Percentiles rank a stretch among this genome's conserved stretches.
These are phyloP conservation scores for Stigmatopora nigra DNA, from an alignment of 2,113 vertebrate species.

Conservation along the genomic window DNA sequence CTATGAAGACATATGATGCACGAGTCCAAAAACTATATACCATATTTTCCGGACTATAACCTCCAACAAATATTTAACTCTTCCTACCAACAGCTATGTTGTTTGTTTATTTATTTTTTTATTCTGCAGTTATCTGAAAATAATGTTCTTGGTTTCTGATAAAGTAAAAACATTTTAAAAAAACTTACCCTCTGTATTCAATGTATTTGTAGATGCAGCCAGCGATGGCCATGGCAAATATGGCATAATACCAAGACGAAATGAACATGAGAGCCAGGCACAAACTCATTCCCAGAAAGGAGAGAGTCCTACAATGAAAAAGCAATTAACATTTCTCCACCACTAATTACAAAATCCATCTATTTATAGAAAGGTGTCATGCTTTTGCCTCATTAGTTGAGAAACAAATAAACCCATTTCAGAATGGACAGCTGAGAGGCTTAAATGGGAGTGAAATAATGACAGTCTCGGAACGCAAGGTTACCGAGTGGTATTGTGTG, in stretches of 20 bases:
- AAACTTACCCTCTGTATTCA: constrained; percentile 86
- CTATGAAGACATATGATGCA: too few relatives aligned
- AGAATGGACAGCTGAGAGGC: constrained; percentile 10
- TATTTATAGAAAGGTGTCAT: neutral
- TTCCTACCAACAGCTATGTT: too few relatives aligned
- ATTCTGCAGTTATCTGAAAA: too few relatives aligned
- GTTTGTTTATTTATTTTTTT: too few relatives aligned
- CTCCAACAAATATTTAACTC: too few relatives aligned
- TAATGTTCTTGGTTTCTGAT: too few relatives aligned
- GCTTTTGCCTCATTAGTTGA: constrained; percentile 5
- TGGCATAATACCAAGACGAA: constrained; percentile 93
- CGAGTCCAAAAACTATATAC: too few relatives aligned
- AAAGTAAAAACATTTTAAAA: too few relatives aligned
- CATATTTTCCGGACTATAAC: too few relatives aligned
- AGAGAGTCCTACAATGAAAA: constrained; percentile 76
- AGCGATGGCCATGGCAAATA: constrained; percentile 87
- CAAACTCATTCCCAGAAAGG: constrained; percentile 95
- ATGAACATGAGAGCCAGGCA: constrained; percentile 97
- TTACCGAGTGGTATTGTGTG: constrained; percentile 6
- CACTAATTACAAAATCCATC: neutral
- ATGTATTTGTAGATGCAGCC: constrained; percentile 98
- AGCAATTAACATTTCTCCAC: neutral
- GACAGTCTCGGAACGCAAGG: constrained; percentile 20
- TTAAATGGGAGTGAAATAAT: constrained; percentile 7
- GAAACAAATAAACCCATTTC: constrained; percentile 4